Conservation (phyloP, 1,140 invertebrate species). For the Geopemphigus sp. region DNA sequence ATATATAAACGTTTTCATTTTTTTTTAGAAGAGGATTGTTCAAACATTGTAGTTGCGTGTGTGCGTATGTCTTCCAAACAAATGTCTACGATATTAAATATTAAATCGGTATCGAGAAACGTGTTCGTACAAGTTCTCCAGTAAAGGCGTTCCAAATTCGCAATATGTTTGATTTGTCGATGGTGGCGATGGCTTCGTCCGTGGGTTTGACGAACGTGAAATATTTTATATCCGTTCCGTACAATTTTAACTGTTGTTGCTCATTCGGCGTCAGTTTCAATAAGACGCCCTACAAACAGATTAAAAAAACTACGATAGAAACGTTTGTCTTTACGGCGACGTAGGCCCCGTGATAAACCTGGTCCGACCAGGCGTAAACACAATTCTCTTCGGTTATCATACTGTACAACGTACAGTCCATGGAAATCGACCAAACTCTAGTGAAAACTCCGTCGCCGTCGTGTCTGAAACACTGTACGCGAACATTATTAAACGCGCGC, state of each 20-base stretch:
- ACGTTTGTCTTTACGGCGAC: too few species aligned
- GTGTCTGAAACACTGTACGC: not conserved
- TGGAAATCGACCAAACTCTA: not conserved
- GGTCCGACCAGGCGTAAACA: slow-evolving; percentile 9
- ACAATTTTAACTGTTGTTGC: not conserved
- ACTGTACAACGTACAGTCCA: not conserved
- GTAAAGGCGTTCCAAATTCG: slow-evolving; percentile 8
- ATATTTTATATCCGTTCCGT: slow-evolving; percentile 7
- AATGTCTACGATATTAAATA: not conserved
- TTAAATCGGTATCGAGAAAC: not conserved
- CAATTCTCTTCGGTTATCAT: not conserved
- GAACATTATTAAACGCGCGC: too few species aligned
- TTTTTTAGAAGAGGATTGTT: too few species aligned
- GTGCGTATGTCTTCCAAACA: too few species aligned
- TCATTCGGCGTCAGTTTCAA: not conserved
- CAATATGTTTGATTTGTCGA: slow-evolving; percentile 9
- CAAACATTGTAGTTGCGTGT: too few species aligned
- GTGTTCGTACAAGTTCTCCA: slow-evolving; percentile 5
- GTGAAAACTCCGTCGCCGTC: not conserved
- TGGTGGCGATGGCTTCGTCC: not conserved
- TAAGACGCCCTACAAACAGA: slow-evolving; percentile 1
- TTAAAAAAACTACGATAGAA: too few species aligned
- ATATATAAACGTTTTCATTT: too few species aligned
- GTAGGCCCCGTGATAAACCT: too few species aligned
- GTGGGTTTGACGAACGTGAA: slow-evolving; percentile 6